Conservation (phyloP, 2,113 vertebrate species). For the Sminthopsis crassicaudata region DNA sequence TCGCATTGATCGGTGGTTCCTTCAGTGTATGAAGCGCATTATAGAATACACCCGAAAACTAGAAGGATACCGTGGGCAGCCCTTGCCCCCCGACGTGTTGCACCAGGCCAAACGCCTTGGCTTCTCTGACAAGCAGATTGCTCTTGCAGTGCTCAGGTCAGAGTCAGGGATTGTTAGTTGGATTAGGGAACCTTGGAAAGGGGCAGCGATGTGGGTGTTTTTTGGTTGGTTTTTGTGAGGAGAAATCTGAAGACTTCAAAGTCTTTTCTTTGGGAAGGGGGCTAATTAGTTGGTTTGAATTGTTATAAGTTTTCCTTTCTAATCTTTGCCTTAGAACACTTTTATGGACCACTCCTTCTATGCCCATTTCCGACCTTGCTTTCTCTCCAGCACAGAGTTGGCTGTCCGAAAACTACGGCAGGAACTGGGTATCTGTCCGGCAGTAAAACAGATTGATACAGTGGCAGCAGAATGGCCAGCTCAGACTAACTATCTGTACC, state of each 20-base stretch:
- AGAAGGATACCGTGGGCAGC: slow-evolving; percentile 87
- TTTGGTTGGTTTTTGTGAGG: neutral
- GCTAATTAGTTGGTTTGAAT: neutral
- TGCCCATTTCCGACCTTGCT: neutral
- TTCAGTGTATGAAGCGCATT: slow-evolving; percentile 98
- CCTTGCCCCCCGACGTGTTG: slow-evolving; percentile 88
- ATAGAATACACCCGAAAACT: slow-evolving; percentile 87
- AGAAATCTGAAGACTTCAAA: neutral
- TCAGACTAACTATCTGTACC: slow-evolving; percentile 96
- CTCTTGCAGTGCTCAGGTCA: slow-evolving; percentile 93
- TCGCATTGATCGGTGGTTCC: slow-evolving; percentile 98
- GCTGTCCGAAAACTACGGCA: slow-evolving; percentile 94
- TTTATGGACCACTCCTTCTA: rapidly evolving
- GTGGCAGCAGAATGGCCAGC: slow-evolving; percentile 98
- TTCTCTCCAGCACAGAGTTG: slow-evolving; percentile 91
- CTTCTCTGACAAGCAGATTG: slow-evolving; percentile 98
- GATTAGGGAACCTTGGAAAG: neutral
- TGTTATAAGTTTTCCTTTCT: neutral
- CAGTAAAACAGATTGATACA: slow-evolving; percentile 97
- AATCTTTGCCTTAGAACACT: rapidly evolving
- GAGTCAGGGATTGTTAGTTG: neutral
- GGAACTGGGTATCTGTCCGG: slow-evolving; percentile 92
- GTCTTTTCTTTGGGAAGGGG: neutral
- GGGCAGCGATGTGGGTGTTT: neutral
- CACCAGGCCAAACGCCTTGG: slow-evolving; percentile 94